These are phyloP conservation scores for Syndactyla subalaris DNA, from an alignment of 2,797 vertebrate species.

Conservation along the genomic window DNA sequence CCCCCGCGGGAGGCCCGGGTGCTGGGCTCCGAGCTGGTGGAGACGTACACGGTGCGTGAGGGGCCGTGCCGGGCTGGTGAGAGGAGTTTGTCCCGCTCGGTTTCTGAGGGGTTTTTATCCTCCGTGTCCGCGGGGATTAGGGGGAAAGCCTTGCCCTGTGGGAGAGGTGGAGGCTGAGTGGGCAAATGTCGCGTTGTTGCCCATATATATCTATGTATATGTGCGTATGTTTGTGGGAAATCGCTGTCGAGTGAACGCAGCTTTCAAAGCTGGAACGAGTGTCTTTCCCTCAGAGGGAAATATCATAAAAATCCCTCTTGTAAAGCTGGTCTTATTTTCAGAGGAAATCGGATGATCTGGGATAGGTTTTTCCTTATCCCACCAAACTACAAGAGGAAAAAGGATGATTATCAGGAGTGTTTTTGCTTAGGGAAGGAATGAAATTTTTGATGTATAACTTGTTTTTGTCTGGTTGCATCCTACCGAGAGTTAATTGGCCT, in stretches of 20 bases:
- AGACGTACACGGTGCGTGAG: constrained; percentile 88
- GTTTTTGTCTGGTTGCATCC: not conserved
- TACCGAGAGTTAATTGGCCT: not conserved
- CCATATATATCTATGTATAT: rapidly evolving
- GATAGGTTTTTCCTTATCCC: not conserved
- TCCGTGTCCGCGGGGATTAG: not conserved
- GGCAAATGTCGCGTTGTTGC: rapidly evolving
- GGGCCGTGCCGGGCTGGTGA: not conserved
- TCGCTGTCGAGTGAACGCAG: rapidly evolving
- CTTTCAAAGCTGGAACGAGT: not conserved
- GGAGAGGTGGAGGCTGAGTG: not conserved
- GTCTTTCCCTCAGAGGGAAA: not conserved
- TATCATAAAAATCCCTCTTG: not conserved
- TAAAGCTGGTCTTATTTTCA: not conserved
- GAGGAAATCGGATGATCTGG: not conserved
- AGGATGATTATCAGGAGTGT: too few relatives aligned
- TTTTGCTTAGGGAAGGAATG: not conserved
- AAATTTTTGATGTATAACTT: not conserved
- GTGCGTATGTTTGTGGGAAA: not conserved
- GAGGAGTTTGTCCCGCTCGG: not conserved
- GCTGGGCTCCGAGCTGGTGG: constrained; percentile 91
- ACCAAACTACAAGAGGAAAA: not conserved
- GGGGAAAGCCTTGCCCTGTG: rapidly evolving
- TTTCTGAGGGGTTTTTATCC: not conserved
- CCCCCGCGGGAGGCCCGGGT: constrained; percentile 82